Evolutionary conservation across 2,113 vertebrate species (phyloP).

Genomic region (Muscicapa adusta): DNA sequence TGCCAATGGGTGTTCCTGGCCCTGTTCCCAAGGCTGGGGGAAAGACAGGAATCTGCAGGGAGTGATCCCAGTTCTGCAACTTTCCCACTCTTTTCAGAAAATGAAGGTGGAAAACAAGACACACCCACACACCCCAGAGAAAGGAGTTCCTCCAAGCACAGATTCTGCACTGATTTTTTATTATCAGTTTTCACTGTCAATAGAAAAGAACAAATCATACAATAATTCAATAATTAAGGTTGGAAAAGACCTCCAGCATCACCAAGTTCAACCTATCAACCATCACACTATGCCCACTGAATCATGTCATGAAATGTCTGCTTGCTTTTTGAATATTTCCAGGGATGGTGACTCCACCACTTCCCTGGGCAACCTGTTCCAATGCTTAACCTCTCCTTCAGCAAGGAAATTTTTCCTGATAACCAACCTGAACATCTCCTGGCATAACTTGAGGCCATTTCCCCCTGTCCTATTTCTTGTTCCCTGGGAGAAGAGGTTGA

Average conservation of each 20-base stretch:
- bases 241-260: not conserved
- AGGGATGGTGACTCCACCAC: not conserved
- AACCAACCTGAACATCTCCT: not conserved
- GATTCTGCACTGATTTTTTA: not conserved
- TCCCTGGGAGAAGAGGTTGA: not conserved
- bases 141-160: fast-evolving
- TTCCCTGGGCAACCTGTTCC: not conserved
- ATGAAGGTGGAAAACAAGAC: not conserved
- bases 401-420: not conserved
- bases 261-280: not conserved
- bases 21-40: not conserved
- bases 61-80: not conserved
- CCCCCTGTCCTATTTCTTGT: not conserved
- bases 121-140: fast-evolving
- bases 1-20: not conserved
- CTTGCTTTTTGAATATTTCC: not conserved
- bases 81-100: not conserved
- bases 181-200: not conserved
- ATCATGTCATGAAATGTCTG: not conserved
- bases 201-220: not conserved
- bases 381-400: not conserved
- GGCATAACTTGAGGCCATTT: fast-evolving
- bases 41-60: not conserved
- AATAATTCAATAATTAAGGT: not conserved
- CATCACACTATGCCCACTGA: not conserved